Conservation (phyloP, 2,888 invertebrate genomes). For the Trachelus tabidus region DNA sequence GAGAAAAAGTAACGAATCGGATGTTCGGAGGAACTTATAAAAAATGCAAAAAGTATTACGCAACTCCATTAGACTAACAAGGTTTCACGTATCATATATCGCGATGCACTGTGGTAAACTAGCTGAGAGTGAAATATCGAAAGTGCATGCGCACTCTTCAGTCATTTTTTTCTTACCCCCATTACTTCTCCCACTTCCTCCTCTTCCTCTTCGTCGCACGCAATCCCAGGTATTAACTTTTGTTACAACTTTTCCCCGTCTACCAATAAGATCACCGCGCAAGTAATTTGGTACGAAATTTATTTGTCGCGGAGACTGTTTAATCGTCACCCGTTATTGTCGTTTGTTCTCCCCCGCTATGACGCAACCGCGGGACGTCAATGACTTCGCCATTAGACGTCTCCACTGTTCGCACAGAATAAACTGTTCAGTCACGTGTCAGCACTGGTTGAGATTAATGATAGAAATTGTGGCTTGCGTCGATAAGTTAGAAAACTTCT, state of each 20-base stretch:
- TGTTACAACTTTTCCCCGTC: background rate
- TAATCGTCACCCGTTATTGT: constrained; percentile 53
- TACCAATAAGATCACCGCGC: background rate
- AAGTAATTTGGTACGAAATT: background rate
- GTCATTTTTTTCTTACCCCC: background rate
- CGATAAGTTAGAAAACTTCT: background rate
- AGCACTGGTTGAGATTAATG: background rate
- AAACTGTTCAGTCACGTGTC: background rate
- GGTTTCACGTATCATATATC: background rate
- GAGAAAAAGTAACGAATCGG: background rate
- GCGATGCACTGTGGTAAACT: background rate
- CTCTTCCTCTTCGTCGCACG: background rate
- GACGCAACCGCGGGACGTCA: constrained; percentile 29
- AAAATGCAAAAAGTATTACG: background rate
- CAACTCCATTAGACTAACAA: background rate
- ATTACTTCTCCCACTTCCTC: background rate
- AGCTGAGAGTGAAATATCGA: background rate
- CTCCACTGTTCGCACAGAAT: constrained; percentile 36
- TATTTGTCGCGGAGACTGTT: constrained; percentile 36
- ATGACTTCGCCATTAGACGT: constrained; percentile 51
- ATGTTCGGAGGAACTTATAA: background rate
- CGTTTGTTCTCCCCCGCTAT: constrained; percentile 25
- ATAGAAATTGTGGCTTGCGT: background rate
- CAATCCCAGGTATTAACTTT: background rate
- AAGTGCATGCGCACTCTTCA: background rate